phyloP scores from a whole-genome alignment of 2,113 vertebrate species.

The Myxocyprinus asiaticus region DNA sequence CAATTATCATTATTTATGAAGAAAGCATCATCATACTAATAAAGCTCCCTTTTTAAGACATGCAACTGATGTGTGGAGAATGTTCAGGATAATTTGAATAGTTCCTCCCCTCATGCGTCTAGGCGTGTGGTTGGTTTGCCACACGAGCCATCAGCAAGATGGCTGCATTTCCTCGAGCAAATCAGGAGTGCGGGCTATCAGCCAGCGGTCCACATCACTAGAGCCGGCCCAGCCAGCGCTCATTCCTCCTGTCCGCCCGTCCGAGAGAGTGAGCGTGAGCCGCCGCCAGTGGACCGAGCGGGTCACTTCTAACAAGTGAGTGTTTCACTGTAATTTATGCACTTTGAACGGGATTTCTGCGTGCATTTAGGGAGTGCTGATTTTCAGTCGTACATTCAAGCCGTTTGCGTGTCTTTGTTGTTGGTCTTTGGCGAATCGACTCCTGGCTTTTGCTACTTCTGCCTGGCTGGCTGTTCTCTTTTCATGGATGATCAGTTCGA shows the following conservation, averaged over 20 bases:
- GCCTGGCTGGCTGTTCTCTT: not conserved
- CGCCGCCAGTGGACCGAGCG: slow-evolving; percentile 65
- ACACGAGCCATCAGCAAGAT: slow-evolving; percentile 64
- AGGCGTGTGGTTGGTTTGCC: slow-evolving; percentile 35
- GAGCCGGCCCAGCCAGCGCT: not conserved
- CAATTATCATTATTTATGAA: not conserved
- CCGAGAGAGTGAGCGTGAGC: too few relatives aligned
- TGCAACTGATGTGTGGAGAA: not conserved
- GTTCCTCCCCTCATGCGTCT: slow-evolving; percentile 26
- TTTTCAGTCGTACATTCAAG: not conserved
- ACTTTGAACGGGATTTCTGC: not conserved
- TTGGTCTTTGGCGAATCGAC: not conserved
- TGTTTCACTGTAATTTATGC: slow-evolving; percentile 36
- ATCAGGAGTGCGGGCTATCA: slow-evolving; percentile 10
- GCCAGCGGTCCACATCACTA: slow-evolving; percentile 27
- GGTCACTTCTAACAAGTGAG: slow-evolving; percentile 74
- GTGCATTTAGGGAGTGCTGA: not conserved
- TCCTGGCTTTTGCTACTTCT: not conserved
- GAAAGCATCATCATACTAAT: not conserved
- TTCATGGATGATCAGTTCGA: not conserved
- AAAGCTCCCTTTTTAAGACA: not conserved
- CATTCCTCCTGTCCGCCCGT: not conserved
- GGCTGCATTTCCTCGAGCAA: slow-evolving; percentile 63
- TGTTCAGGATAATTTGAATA: not conserved
- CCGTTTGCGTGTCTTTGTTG: not conserved